Evolutionary conservation across 2,888 invertebrate species (phyloP).

Genomic region (Tenthredo distinguenda): DNA sequence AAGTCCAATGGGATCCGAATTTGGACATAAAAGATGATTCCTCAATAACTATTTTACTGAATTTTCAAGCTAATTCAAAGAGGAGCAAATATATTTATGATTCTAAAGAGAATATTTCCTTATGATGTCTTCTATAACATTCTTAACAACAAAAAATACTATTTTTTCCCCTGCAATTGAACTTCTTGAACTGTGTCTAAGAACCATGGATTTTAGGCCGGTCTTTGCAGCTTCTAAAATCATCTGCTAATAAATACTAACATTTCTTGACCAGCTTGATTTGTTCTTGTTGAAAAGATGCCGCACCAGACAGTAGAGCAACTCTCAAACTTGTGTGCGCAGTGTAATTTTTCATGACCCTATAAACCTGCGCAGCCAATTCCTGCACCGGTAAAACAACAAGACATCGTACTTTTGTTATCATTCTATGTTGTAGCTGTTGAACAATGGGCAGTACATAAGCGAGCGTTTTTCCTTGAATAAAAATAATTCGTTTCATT

Average conservation of each 20-base stretch:
- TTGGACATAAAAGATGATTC: not conserved
- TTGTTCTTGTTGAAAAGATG: slow-evolving; percentile 85
- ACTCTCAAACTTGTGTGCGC: slow-evolving; percentile 85
- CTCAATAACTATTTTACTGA: not conserved
- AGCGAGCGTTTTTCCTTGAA: slow-evolving; percentile 89
- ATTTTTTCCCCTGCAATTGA: not conserved
- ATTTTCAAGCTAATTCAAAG: not conserved
- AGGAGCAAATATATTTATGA: not conserved
- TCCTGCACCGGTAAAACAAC: slow-evolving; percentile 97
- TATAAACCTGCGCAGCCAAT: slow-evolving; percentile 92
- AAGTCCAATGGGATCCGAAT: slow-evolving; percentile 68
- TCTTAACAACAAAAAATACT: not conserved
- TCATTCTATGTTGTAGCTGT: slow-evolving; percentile 82
- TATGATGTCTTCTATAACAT: not conserved
- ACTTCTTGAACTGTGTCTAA: not conserved
- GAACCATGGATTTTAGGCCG: not conserved
- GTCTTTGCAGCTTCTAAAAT: not conserved
- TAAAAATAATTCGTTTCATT: not conserved
- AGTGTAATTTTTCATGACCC: slow-evolving; percentile 88
- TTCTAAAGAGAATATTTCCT: not conserved
- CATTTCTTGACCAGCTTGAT: slow-evolving; percentile 80
- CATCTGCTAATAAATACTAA: slow-evolving; percentile 52
- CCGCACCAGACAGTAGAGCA: slow-evolving; percentile 85
- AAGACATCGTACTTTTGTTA: slow-evolving; percentile 88
- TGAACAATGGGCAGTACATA: slow-evolving; percentile 94